phyloP scores from a whole-genome alignment of 2,797 vertebrate species.

The Alca torda region DNA sequence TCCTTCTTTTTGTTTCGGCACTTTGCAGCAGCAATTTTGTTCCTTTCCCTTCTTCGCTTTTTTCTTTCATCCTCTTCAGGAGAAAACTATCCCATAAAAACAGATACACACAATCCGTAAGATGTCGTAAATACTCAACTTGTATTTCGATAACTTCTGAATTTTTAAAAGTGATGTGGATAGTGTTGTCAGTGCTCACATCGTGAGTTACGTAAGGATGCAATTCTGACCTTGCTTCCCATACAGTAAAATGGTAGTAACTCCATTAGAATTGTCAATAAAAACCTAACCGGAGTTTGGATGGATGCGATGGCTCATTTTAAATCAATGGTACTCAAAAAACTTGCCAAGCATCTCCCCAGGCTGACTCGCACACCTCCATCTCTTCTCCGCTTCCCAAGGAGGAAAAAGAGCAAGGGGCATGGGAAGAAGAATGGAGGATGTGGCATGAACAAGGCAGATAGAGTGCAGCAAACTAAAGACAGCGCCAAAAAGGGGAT shows the following conservation, averaged over 20 bases:
- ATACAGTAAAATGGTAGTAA: background rate
- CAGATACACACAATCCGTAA: background rate
- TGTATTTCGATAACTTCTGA: background rate
- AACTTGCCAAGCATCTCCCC: background rate
- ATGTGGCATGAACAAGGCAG: background rate
- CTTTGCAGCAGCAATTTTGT: constrained; percentile 95
- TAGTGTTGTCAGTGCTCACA: background rate
- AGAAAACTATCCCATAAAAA: constrained; percentile 70
- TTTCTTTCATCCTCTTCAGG: constrained; percentile 87
- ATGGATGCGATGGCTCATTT: background rate
- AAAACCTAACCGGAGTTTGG: background rate
- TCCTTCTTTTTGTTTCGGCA: constrained; percentile 98
- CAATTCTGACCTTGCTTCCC: background rate
- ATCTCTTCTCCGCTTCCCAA: background rate
- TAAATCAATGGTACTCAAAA: background rate
- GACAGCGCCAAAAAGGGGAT: background rate
- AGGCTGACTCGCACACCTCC: background rate
- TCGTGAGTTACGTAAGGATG: background rate
- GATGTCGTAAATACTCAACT: background rate
- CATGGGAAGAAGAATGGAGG: background rate
- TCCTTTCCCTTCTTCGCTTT: constrained; percentile 91
- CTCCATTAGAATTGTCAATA: background rate
- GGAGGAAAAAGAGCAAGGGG: background rate
- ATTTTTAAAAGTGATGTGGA: background rate
- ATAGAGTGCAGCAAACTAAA: fast-evolving